phyloP scores from a whole-genome alignment of 2,113 vertebrate genomes.

The Aegithalos caudatus region DNA sequence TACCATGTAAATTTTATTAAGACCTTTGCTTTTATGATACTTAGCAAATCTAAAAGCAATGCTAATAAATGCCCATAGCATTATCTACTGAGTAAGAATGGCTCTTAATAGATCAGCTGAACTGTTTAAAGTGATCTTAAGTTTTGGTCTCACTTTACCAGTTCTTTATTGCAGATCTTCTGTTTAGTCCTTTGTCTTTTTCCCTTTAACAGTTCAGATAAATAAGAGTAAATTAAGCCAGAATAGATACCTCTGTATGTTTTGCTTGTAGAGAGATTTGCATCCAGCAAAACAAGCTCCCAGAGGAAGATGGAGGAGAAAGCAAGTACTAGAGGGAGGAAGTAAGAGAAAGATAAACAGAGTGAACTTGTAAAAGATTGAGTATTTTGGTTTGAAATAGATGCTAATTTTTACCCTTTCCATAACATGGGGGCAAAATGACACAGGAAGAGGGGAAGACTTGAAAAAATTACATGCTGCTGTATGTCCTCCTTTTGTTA shows the following conservation, averaged over 20 bases:
- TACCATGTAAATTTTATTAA: neutral
- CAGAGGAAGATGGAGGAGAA: neutral
- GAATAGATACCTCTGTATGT: neutral
- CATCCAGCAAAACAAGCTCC: neutral
- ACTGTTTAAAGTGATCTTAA: neutral
- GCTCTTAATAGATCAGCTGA: neutral
- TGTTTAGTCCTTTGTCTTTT: neutral
- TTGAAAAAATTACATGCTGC: neutral
- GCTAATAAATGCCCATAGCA: neutral
- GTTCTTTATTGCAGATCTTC: neutral
- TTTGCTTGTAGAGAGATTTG: neutral
- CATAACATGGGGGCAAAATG: neutral
- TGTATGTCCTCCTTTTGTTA: neutral
- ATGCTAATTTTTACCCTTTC: neutral
- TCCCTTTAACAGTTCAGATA: neutral
- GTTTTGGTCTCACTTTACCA: neutral
- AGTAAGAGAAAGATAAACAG: neutral
- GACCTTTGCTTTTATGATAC: neutral
- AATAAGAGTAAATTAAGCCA: neutral
- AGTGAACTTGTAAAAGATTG: neutral
- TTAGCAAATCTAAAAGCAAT: neutral
- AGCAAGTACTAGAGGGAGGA: neutral
- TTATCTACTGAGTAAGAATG: neutral
- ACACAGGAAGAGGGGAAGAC: neutral
- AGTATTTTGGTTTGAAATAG: neutral